A percentile compares a stretch with the other conserved stretches of the same genome.
phyloP scores from a whole-genome alignment of 2,888 invertebrate genomes.

The Drosophila infuscata region DNA sequence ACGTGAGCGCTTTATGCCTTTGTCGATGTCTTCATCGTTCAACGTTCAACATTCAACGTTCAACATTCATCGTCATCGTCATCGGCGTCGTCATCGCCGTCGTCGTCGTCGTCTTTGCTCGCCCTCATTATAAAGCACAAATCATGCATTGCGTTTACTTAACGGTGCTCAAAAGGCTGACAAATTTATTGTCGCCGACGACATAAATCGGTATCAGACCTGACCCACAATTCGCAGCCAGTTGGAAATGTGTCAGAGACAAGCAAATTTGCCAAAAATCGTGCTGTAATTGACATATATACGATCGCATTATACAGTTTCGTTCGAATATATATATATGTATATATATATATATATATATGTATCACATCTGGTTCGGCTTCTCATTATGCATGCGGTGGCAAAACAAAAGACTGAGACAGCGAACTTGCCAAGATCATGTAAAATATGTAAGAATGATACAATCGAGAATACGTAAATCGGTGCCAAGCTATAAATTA shows the following conservation, averaged over 20 bases:
- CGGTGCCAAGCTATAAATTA: background rate
- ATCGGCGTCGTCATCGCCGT: conserved; percentile 18
- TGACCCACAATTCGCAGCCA: conserved; percentile 63
- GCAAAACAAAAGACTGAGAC: conserved; percentile 58
- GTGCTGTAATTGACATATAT: conserved; percentile 79
- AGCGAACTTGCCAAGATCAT: conserved; percentile 51
- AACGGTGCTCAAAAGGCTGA: conserved; percentile 75
- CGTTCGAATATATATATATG: conserved; percentile 5
- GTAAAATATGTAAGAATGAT: conserved; percentile 15
- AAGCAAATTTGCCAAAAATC: conserved; percentile 76
- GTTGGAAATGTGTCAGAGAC: conserved; percentile 72
- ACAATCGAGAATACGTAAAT: conserved; percentile 9
- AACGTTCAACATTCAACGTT: conserved; percentile 18
- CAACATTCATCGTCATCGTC: conserved; percentile 24
- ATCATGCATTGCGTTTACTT: conserved; percentile 81
- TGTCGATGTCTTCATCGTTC: conserved; percentile 41
- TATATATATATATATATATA: background rate
- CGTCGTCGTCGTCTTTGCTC: conserved; percentile 24
- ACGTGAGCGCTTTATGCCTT: conserved; percentile 31
- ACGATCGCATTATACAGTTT: conserved; percentile 52
- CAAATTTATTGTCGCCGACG: conserved; percentile 78
- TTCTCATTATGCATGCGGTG: conserved; percentile 68
- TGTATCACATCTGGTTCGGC: conserved; percentile 25
- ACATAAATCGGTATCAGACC: conserved; percentile 69
- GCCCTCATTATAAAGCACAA: conserved; percentile 81